Percentiles rank a stretch among this genome's conserved stretches.
Evolutionary conservation across 2,888 invertebrate species (phyloP).

Genomic region (Tillus elongatus): DNA sequence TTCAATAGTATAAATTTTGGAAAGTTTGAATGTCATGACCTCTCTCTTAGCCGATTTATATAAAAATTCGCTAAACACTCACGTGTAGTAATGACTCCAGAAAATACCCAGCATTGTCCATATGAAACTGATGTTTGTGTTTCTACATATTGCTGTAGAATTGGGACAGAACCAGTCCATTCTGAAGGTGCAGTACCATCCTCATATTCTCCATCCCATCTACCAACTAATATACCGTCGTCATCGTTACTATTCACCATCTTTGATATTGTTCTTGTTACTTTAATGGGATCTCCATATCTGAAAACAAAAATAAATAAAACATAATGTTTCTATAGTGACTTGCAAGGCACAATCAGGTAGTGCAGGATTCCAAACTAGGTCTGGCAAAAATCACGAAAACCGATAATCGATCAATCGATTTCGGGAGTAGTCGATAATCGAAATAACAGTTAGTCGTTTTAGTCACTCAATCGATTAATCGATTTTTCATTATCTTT

Average conservation of each 20-base stretch:
- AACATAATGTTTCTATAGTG: neutral
- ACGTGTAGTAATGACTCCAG: constrained; percentile 74
- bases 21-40: too few relatives aligned
- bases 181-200: constrained; percentile 68
- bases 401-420: too few relatives aligned
- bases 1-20: too few relatives aligned
- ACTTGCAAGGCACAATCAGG: too few relatives aligned
- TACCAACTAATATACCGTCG: constrained; percentile 59
- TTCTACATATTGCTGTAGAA: constrained; percentile 60
- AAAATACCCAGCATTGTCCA: constrained; percentile 85
- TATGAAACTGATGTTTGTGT: constrained; percentile 60
- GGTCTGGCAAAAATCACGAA: too few relatives aligned
- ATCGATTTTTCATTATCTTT: too few relatives aligned
- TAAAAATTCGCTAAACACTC: constrained; percentile 24
- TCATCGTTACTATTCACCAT: constrained; percentile 69
- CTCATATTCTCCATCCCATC: constrained; percentile 65
- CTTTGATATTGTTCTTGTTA: constrained; percentile 62
- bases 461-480: too few relatives aligned
- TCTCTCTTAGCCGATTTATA: too few relatives aligned
- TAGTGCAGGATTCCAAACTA: too few relatives aligned
- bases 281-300: constrained; percentile 62
- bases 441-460: too few relatives aligned
- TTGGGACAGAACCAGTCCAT: constrained; percentile 75
- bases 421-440: too few relatives aligned
- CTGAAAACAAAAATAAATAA: constrained; percentile 20